Percentiles rank a stretch among this genome's conserved stretches.
These are phyloP conservation scores for Acronicta leporina DNA, from an alignment of 2,888 invertebrate genomes.

Conservation along the genomic window DNA sequence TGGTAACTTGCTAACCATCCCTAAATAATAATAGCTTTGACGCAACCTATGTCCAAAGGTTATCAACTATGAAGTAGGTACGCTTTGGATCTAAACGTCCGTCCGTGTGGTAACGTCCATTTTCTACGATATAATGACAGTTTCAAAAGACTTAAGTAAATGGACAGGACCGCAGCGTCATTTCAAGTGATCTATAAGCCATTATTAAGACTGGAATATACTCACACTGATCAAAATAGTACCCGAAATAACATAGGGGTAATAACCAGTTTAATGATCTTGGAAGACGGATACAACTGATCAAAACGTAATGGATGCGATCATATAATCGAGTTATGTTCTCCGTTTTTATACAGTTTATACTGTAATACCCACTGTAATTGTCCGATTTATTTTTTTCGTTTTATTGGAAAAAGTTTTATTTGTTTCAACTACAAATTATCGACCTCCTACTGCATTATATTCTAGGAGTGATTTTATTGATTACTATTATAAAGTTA, in stretches of 20 bases:
- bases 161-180: not conserved
- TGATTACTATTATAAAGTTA: conserved; percentile 32
- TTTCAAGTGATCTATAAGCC: conserved; percentile 13
- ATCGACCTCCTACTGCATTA: conserved; percentile 39
- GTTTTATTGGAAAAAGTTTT: conserved; percentile 38
- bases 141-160: no score
- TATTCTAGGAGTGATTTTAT: conserved; percentile 29
- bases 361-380: conserved; percentile 31
- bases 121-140: no score
- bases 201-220: conserved; percentile 13
- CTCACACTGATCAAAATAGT: conserved; percentile 38
- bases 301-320: conserved; percentile 43
- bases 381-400: conserved; percentile 37
- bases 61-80: no score
- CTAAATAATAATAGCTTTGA: conserved; percentile 7
- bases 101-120: no score
- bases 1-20: not conserved
- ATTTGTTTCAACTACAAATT: conserved; percentile 38
- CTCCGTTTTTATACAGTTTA: conserved; percentile 30
- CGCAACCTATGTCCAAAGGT: not conserved
- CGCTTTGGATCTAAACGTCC: no score
- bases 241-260: conserved; percentile 40
- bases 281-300: conserved; percentile 38
- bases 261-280: conserved; percentile 48
- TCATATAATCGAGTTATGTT: conserved; percentile 34